Evolutionary conservation across 2,797 vertebrate genomes (phyloP).

Genomic region (Oophaga sylvatica): DNA sequence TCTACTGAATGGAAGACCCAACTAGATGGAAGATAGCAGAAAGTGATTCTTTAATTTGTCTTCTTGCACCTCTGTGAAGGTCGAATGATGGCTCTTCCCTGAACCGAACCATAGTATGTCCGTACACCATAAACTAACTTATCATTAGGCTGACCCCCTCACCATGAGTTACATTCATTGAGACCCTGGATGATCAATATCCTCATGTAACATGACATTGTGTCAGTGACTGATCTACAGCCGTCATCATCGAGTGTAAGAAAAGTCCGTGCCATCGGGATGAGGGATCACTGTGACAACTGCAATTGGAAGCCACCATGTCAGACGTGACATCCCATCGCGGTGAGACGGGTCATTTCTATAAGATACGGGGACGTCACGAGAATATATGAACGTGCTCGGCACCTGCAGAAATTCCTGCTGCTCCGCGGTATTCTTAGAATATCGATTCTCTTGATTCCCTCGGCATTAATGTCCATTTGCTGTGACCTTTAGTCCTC

Average conservation of each 20-base stretch:
- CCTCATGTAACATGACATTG: not conserved
- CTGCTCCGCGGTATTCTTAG: not conserved
- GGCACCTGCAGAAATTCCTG: not conserved
- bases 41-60: too few species aligned
- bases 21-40: too few species aligned
- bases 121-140: not conserved
- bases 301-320: not conserved
- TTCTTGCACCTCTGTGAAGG: too few species aligned
- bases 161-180: not conserved
- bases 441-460: conserved; percentile 1
- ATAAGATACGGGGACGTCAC: too few species aligned
- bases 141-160: not conserved
- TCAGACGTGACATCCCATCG: not conserved
- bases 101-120: too few species aligned
- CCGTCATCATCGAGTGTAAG: not conserved
- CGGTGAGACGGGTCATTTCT: not conserved
- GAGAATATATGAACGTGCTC: not conserved
- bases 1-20: too few species aligned
- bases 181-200: not conserved
- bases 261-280: not conserved
- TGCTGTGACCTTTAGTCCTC: not conserved
- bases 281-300: not conserved
- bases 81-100: too few species aligned
- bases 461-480: not conserved
- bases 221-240: conserved; percentile 1